These are phyloP conservation scores for Sminthurinus signatus DNA, from an alignment of 1,140 invertebrate species.

Conservation along the genomic window DNA sequence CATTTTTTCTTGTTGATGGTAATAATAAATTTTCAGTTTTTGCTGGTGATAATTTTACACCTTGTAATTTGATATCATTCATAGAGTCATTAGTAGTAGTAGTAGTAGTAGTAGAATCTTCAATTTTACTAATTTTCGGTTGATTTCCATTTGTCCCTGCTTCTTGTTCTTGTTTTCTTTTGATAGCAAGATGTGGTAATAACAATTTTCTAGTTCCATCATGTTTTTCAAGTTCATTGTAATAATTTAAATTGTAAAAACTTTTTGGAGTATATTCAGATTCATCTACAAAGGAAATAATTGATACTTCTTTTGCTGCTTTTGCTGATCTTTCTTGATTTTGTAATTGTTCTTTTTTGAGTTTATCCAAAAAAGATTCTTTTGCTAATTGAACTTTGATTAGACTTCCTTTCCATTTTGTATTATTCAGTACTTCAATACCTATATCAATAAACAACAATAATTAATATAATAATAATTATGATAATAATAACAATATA, in stretches of 20 bases:
- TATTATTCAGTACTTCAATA: conserved; percentile 25
- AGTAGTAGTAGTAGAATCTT: too few species aligned
- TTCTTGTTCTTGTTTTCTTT: too few species aligned
- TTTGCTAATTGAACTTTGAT: conserved; percentile 30
- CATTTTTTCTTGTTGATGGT: not conserved
- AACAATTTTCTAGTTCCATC: not conserved
- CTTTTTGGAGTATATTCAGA: not conserved
- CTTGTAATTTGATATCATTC: not conserved
- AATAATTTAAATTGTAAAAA: too few species aligned
- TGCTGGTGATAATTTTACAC: not conserved
- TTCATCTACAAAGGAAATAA: not conserved
- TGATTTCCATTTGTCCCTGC: too few species aligned
- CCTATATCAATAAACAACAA: conserved; percentile 8
- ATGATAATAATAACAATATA: not conserved
- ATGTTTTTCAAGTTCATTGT: too few species aligned
- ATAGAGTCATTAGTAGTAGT: too few species aligned
- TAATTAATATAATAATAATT: not conserved
- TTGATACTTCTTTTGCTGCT: not conserved
- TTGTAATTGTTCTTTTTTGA: conserved; percentile 17
- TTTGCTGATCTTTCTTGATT: not conserved
- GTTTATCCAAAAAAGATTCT: conserved; percentile 24
- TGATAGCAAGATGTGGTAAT: not conserved
- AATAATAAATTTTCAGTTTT: not conserved
- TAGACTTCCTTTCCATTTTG: conserved; percentile 25
- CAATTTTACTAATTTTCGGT: too few species aligned